Percentiles rank a stretch among this genome's conserved stretches.
Conservation (phyloP, 1,140 invertebrate genomes). For the Apocrypta bakeri region DNA sequence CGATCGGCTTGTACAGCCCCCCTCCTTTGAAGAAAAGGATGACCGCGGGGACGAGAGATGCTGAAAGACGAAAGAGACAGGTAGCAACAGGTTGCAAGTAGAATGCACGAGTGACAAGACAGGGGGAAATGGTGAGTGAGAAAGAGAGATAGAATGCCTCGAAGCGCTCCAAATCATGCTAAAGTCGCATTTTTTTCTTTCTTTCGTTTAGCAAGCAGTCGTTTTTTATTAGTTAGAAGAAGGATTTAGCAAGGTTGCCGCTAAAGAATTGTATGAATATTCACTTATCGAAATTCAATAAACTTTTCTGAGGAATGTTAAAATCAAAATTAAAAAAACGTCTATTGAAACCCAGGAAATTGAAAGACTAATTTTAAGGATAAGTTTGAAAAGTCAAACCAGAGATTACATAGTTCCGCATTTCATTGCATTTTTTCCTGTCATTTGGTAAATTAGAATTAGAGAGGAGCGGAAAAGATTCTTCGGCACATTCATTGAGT, state of each 20-base stretch:
- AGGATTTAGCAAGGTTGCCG: slow-evolving; percentile 1
- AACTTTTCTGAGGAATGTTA: not conserved
- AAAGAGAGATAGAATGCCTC: slow-evolving; percentile 54
- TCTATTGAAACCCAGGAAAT: not conserved
- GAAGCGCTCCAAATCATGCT: slow-evolving; percentile 56
- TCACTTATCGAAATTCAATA: not conserved
- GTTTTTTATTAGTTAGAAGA: slow-evolving; percentile 51
- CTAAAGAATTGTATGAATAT: not conserved
- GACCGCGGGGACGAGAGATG: slow-evolving; percentile 49
- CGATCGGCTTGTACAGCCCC: not conserved
- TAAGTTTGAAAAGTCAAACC: not conserved
- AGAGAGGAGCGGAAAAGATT: not conserved
- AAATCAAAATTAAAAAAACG: not conserved
- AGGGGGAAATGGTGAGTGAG: slow-evolving; percentile 29
- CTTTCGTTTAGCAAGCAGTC: slow-evolving; percentile 42
- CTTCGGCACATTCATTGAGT: not conserved
- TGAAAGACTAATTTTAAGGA: not conserved
- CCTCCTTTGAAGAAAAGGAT: not conserved
- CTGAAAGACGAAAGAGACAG: slow-evolving; percentile 62
- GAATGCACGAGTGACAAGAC: slow-evolving; percentile 70
- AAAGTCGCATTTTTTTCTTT: slow-evolving; percentile 40
- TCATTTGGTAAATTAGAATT: not conserved
- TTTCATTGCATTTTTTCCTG: slow-evolving; percentile 23
- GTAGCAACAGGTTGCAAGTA: slow-evolving; percentile 73
- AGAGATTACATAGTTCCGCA: not conserved